Percentiles rank a stretch among this genome's conserved stretches.
Conservation (phyloP, 2,113 vertebrate genomes). For the Tetraodon nigroviridis region DNA sequence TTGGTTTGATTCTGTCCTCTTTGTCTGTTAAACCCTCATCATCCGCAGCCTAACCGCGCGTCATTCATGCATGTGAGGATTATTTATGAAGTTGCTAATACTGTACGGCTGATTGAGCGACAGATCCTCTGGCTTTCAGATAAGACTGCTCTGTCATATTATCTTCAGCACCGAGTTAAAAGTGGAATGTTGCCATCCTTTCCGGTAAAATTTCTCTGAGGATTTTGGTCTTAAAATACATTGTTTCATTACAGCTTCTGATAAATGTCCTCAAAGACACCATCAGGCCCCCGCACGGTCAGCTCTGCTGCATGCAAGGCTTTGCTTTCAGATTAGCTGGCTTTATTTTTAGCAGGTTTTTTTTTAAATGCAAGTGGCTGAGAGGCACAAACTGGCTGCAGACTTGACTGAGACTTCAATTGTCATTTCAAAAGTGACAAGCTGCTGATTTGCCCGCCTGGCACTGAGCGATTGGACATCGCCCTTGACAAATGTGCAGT, state of each 20-base stretch:
- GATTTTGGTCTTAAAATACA: conserved; percentile 24
- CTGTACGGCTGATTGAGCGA: conserved; percentile 50
- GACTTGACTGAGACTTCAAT: conserved; percentile 74
- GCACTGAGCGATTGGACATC: conserved; percentile 84
- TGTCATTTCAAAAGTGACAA: conserved; percentile 79
- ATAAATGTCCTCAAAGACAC: conserved; percentile 45
- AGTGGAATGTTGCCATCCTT: conserved; percentile 31
- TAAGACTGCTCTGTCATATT: background rate
- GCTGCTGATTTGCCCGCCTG: conserved; percentile 75
- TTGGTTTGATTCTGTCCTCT: conserved; percentile 5
- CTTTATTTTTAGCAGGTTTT: conserved; percentile 60
- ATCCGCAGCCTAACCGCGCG: background rate
- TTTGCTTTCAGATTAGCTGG: conserved; percentile 48
- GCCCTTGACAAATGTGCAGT: conserved; percentile 83
- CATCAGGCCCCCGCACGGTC: conserved; percentile 49
- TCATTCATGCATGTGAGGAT: conserved; percentile 14
- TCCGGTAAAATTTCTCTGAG: conserved; percentile 28
- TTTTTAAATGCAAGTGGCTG: conserved; percentile 53
- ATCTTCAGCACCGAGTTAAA: conserved; percentile 30
- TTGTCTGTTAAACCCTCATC: conserved; percentile 11
- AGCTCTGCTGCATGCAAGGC: conserved; percentile 50
- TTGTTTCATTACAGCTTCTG: conserved; percentile 26
- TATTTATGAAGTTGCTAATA: conserved; percentile 32
- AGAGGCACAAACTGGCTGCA: conserved; percentile 56
- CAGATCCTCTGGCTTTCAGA: conserved; percentile 25